Percentiles rank a stretch among this genome's conserved stretches.
These are phyloP conservation scores for Ceratothoa steindachneri DNA, from an alignment of 2,888 invertebrate species.

Conservation along the genomic window DNA sequence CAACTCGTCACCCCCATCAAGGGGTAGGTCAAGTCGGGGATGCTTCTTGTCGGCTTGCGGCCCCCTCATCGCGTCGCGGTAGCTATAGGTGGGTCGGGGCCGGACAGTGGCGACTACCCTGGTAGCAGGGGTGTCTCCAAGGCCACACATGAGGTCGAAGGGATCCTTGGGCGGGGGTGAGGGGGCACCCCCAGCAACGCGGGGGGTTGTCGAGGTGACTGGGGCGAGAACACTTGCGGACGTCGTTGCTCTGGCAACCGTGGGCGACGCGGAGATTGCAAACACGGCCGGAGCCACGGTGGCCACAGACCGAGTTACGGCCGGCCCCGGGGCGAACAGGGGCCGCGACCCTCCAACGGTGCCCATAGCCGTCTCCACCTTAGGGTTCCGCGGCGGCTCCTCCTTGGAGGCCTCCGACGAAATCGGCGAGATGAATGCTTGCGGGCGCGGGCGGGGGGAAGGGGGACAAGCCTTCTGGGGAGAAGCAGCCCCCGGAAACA, in stretches of 20 bases:
- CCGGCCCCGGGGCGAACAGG: background rate
- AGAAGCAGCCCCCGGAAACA: background rate
- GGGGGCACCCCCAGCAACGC: slow-evolving; percentile 61
- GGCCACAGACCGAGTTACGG: slow-evolving; percentile 40
- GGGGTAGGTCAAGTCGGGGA: slow-evolving; percentile 28
- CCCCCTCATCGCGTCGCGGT: slow-evolving; percentile 46
- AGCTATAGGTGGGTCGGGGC: slow-evolving; percentile 47
- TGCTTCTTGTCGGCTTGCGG: slow-evolving; percentile 31
- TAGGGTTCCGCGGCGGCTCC: background rate
- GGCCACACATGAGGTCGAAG: slow-evolving; percentile 1
- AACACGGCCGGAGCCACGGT: slow-evolving; percentile 47
- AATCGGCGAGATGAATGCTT: background rate
- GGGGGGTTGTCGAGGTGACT: slow-evolving; percentile 53
- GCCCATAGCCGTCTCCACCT: background rate
- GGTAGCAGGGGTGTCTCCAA: slow-evolving; percentile 20
- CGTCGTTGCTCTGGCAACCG: slow-evolving; percentile 53
- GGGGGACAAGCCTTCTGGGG: background rate
- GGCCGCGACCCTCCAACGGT: background rate
- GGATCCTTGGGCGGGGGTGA: slow-evolving; percentile 54
- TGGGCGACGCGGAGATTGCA: slow-evolving; percentile 29
- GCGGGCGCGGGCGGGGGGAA: background rate
- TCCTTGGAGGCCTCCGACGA: background rate
- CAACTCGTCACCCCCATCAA: background rate
- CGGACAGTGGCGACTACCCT: slow-evolving; percentile 31
- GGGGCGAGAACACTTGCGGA: slow-evolving; percentile 49